These are phyloP conservation scores for Taphrorychus bicolor DNA, from an alignment of 2,888 invertebrate genomes.

Conservation along the genomic window DNA sequence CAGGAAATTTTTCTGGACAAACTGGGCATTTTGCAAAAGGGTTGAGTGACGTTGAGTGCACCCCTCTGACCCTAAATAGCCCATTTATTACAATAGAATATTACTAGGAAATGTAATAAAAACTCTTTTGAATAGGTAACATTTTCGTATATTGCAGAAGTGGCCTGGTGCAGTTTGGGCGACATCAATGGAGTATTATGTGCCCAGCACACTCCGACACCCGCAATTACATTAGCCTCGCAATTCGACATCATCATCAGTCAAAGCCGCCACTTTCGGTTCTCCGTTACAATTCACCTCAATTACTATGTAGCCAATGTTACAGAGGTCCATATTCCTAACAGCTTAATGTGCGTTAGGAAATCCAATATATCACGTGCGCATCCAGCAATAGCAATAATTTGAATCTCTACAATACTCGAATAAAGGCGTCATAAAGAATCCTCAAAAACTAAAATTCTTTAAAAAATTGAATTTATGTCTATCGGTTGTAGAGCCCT, in stretches of 20 bases:
- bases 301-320: conserved; percentile 45
- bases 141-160: background rate
- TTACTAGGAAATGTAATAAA: too few relatives aligned
- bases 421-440: background rate
- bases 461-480: background rate
- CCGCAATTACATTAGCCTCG: conserved; percentile 51
- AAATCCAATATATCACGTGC: background rate
- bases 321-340: conserved; percentile 25
- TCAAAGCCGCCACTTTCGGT: conserved; percentile 48
- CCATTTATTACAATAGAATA: too few relatives aligned
- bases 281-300: conserved; percentile 47
- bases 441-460: background rate
- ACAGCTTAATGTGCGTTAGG: conserved; percentile 17
- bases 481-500: background rate
- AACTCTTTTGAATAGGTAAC: background rate
- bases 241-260: conserved; percentile 52
- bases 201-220: conserved; percentile 47
- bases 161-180: conserved; percentile 35
- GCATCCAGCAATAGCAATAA: background rate
- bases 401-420: too few relatives aligned
- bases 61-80: too few relatives aligned
- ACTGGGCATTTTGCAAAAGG: too few relatives aligned
- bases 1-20: too few relatives aligned
- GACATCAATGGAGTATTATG: conserved; percentile 29
- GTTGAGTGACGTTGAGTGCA: too few relatives aligned